A percentile compares a stretch with the other conserved stretches of the same genome.
Conservation (phyloP, 2,113 vertebrate species). For the Centropus unirufus region DNA sequence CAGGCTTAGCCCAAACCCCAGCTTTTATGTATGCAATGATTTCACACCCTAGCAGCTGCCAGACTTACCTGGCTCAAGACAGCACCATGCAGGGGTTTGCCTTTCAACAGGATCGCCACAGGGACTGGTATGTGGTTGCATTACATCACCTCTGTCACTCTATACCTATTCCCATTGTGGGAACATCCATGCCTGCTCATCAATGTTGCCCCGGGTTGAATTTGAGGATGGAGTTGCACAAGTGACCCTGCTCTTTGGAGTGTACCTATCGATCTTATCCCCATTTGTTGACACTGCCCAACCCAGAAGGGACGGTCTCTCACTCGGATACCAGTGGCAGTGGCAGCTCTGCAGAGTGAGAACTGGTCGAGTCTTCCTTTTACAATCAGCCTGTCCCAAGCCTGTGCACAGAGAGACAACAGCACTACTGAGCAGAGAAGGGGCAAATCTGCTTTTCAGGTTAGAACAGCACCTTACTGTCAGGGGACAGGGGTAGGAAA, state of each 20-base stretch:
- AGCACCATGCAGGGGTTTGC: neutral
- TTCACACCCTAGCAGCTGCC: neutral
- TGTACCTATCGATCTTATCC: neutral
- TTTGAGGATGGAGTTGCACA: constrained; percentile 30
- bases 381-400: constrained; percentile 29
- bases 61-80: neutral
- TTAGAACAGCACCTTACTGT: constrained; percentile 53
- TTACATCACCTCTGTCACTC: neutral
- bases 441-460: constrained; percentile 58
- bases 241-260: constrained; percentile 60
- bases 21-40: neutral
- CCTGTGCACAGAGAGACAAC: constrained; percentile 28
- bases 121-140: neutral
- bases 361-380: neutral
- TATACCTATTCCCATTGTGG: neutral
- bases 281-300: neutral
- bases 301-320: neutral
- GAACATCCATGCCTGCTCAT: neutral
- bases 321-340: neutral
- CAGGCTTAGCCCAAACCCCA: neutral
- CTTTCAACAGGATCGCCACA: neutral
- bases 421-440: constrained; percentile 55
- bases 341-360: constrained; percentile 33
- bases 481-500: constrained; percentile 8
- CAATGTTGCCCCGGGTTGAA: neutral